Evolutionary conservation across 1,140 invertebrate genomes (phyloP).

Genomic region (Neelides sp.): DNA sequence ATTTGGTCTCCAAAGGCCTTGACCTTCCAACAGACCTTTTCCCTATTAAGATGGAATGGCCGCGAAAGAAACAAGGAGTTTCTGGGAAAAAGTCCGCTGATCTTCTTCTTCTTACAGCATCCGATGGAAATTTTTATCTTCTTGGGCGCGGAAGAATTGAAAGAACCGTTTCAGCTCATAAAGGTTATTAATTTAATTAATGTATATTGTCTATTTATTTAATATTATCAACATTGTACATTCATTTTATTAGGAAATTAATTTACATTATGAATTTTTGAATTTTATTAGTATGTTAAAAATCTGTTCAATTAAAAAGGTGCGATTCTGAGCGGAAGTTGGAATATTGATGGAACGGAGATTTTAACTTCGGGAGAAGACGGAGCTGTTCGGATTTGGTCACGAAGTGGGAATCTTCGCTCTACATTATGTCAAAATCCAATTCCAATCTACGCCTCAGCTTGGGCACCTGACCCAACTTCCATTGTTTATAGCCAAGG

Average conservation of each 20-base stretch:
- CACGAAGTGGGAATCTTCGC: constrained; percentile 82
- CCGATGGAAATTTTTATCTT: constrained; percentile 85
- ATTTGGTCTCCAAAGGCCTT: constrained; percentile 59
- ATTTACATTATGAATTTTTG: constrained; percentile 4
- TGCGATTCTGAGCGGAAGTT: constrained; percentile 68
- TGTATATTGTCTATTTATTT: neutral
- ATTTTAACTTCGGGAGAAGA: constrained; percentile 86
- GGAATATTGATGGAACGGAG: constrained; percentile 86
- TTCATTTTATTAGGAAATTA: neutral
- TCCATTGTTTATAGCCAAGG: constrained; percentile 74
- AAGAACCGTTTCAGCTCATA: constrained; percentile 81
- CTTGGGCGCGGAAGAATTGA: constrained; percentile 82
- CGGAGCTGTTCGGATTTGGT: constrained; percentile 93
- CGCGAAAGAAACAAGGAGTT: constrained; percentile 45
- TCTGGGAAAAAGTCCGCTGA: constrained; percentile 58
- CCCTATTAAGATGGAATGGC: constrained; percentile 79
- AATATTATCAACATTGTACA: neutral
- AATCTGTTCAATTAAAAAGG: constrained; percentile 32
- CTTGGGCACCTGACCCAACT: constrained; percentile 76
- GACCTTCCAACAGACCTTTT: constrained; percentile 69
- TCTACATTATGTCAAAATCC: constrained; percentile 74
- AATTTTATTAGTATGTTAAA: constrained; percentile 4
- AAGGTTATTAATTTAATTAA: constrained; percentile 40
- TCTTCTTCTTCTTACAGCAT: constrained; percentile 70
- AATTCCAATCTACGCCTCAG: constrained; percentile 55